Conservation (phyloP, 2,888 invertebrate species). For the Dicyrtomina minuta region DNA sequence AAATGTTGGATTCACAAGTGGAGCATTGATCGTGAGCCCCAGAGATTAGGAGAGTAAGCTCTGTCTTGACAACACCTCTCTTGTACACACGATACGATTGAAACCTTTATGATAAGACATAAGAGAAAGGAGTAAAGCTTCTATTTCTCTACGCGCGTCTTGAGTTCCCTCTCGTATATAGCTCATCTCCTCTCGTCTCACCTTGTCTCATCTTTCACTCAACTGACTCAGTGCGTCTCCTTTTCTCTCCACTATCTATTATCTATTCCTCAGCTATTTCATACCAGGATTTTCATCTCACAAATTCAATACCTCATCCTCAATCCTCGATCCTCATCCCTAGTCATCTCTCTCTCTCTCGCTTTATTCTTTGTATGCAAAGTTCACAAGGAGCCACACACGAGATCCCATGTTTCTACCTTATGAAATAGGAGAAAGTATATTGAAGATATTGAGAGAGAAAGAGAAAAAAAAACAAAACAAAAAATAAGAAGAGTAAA, state of each 20-base stretch:
- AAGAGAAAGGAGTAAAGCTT: neutral
- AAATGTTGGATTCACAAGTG: neutral
- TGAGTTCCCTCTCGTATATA: neutral
- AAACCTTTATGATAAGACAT: neutral
- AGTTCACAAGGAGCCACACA: no score
- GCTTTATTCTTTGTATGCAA: no score
- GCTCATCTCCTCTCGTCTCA: neutral
- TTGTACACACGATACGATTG: conserved; percentile 2
- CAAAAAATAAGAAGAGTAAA: no score
- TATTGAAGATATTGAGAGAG: no score
- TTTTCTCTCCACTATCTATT: conserved; percentile 6
- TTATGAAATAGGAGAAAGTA: no score
- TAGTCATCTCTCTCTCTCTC: conserved; percentile 4
- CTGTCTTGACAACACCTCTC: conserved; percentile 7
- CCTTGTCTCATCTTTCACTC: neutral
- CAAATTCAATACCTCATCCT: conserved; percentile 5
- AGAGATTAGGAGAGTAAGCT: conserved; percentile 9
- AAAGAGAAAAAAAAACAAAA: no score
- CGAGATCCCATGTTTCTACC: no score
- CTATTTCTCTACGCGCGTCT: neutral
- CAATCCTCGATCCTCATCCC: neutral
- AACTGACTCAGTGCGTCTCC: neutral
- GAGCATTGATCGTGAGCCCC: neutral
- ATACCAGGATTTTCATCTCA: neutral
- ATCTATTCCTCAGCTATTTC: neutral